These are phyloP conservation scores for Saccostrea cuccullata DNA, from an alignment of 1,140 invertebrate species.

Conservation along the genomic window DNA sequence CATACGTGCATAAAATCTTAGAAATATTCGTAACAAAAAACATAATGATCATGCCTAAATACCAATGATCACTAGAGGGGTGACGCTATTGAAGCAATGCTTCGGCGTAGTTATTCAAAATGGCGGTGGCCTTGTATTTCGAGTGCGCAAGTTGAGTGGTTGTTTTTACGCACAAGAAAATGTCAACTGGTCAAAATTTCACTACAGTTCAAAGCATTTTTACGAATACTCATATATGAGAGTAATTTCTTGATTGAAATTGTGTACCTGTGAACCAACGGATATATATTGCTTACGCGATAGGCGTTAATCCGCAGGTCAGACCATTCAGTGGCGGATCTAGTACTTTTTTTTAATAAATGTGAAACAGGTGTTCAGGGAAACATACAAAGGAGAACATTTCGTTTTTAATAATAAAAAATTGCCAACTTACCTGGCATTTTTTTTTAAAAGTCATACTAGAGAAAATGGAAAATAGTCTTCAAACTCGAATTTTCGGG, in stretches of 20 bases:
- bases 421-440: no score
- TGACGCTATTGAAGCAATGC: conserved; percentile 64
- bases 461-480: no score
- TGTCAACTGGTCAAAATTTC: background rate
- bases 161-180: conserved; percentile 8
- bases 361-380: no score
- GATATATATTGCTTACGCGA: background rate
- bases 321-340: background rate
- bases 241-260: background rate
- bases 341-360: background rate
- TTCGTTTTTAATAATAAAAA: no score
- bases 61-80: conserved; percentile 74
- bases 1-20: conserved; percentile 69
- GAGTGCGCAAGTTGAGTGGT: conserved; percentile 36
- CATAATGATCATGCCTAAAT: conserved; percentile 77
- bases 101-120: conserved; percentile 72
- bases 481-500: no score
- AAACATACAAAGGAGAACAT: no score
- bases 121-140: conserved; percentile 63
- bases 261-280: background rate
- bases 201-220: background rate
- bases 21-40: conserved; percentile 76
- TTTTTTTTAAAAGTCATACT: no score
- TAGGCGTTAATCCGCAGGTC: background rate
- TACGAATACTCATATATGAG: background rate